A percentile compares a stretch with the other conserved stretches of the same genome.
These are phyloP conservation scores for Atherinomorus stipes DNA, from an alignment of 2,113 vertebrate genomes.

Conservation along the genomic window DNA sequence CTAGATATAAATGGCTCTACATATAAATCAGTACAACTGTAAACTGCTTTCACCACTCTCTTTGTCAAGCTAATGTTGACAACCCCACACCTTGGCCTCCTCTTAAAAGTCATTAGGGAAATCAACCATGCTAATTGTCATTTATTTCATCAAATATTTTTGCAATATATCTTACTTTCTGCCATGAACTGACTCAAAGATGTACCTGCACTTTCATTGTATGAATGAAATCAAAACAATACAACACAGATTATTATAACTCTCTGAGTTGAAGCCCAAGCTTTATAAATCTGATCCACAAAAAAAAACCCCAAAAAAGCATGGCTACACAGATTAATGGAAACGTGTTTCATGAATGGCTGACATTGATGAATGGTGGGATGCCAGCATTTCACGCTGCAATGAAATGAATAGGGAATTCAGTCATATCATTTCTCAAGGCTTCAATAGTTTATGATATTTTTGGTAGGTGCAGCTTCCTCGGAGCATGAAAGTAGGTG, in stretches of 20 bases:
- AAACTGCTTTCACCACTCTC: neutral
- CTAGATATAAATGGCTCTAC: no score
- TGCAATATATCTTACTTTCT: neutral
- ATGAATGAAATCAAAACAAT: slow-evolving; percentile 12
- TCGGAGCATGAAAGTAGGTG: slow-evolving; percentile 23
- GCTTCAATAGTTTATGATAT: slow-evolving; percentile 18
- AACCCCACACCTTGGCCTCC: slow-evolving; percentile 4
- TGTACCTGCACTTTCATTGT: neutral
- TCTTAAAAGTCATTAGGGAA: neutral
- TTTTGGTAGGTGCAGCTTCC: slow-evolving; percentile 18
- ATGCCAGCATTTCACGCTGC: neutral
- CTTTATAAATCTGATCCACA: neutral
- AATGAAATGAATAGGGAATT: slow-evolving; percentile 18
- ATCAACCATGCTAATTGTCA: neutral
- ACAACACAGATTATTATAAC: slow-evolving; percentile 20
- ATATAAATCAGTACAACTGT: neutral
- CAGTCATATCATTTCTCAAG: slow-evolving; percentile 19
- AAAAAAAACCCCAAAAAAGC: neutral
- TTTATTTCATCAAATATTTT: neutral
- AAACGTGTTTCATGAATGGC: slow-evolving; percentile 29
- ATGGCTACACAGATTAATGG: slow-evolving; percentile 3
- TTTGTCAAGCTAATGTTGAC: neutral
- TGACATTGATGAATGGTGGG: neutral
- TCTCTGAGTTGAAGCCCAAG: neutral
- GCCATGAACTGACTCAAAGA: slow-evolving; percentile 9